phyloP scores from a whole-genome alignment of 92 coral and sea anemone genomes.

The Diadumene lineata region DNA sequence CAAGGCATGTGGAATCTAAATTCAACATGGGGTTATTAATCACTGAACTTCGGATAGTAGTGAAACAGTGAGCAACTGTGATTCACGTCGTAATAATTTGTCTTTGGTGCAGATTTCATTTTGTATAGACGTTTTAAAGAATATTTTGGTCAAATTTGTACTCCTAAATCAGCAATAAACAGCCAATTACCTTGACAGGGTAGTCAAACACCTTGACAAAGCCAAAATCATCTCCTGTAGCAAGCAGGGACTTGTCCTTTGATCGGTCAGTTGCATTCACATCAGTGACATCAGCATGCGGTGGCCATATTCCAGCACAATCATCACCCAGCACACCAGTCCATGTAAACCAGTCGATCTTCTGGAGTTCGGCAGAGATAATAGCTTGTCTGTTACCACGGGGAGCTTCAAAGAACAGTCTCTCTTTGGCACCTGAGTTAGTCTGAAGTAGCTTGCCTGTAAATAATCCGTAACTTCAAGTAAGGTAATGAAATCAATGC shows the following conservation, averaged over 20 bases:
- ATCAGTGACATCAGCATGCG: slow-evolving; percentile 94
- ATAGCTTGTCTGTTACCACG: slow-evolving; percentile 95
- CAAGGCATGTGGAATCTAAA: no score
- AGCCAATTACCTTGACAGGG: slow-evolving; percentile 79
- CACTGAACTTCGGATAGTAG: no score
- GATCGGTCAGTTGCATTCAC: slow-evolving; percentile 90
- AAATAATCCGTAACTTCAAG: no score
- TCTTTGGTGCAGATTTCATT: no score
- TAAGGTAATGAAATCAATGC: no score
- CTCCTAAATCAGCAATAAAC: not conserved
- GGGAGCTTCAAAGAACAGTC: slow-evolving; percentile 96
- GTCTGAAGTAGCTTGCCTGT: slow-evolving; percentile 93
- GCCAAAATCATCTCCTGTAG: slow-evolving; percentile 99
- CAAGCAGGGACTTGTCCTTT: slow-evolving; percentile 79
- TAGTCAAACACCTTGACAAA: slow-evolving; percentile 93
- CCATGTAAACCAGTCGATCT: slow-evolving; percentile 96
- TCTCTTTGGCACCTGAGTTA: slow-evolving; percentile 97
- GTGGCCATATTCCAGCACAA: slow-evolving; percentile 96
- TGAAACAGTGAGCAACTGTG: no score
- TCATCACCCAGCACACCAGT: slow-evolving; percentile 87
- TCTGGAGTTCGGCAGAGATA: slow-evolving; percentile 63
- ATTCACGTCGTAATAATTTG: no score
- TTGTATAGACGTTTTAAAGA: no score
- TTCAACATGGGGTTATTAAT: no score
- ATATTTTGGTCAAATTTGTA: no score